Base-by-base conservation (phyloP, 2,113 vertebrate species). In the Macquaria australasica region DNA sequence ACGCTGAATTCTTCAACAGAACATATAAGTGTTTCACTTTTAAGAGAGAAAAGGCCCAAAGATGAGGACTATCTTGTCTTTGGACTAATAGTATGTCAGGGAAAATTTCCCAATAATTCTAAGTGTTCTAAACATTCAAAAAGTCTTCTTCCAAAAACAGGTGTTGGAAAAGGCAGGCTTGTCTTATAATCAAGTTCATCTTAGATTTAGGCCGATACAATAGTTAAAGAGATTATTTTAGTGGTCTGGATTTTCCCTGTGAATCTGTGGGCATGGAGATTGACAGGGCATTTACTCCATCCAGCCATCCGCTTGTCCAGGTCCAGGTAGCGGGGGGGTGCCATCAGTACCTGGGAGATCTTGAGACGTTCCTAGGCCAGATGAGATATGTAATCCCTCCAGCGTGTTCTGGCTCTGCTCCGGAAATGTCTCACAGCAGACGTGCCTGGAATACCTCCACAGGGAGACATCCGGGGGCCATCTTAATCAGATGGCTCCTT, bases 371-470 rank as follows among this genome's bases (percentile, higher is more conserved):
- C 21, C 59, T 28, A 20, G 28, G 43, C 78, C 81, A 84, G 64
- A 84, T 84, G 79, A 79, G 71, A 71, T 67, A 51, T 72, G 74
- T 81, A 86, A 86, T 81, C 73, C 63, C 39, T 43, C 62, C 69
- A 63, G 18, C 45, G 5, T 76, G 51, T 72, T 78, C 64, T 69
- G 74, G 78, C 77, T 59, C 18, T 45, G 21, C 28, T 37, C 41
- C 7, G 10, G 34, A 58, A 55, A 58, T 34, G 68, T 25, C 50
- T 70, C 48, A 43, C 79, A 77, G 73, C 34, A 20, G 37, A 53
- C 41, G 6, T 79, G 76, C 70, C 70, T 58, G 45, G 37, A 56
- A 43, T 74, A 20, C n/a, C 72, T 56, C 18, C 21, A 64, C 55
- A 83, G 14, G 51, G 48, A 86, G 51, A 15, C n/a, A 21, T 70